phyloP scores from a whole-genome alignment of 1,140 invertebrate species.

The Drosophila chauvacae region DNA sequence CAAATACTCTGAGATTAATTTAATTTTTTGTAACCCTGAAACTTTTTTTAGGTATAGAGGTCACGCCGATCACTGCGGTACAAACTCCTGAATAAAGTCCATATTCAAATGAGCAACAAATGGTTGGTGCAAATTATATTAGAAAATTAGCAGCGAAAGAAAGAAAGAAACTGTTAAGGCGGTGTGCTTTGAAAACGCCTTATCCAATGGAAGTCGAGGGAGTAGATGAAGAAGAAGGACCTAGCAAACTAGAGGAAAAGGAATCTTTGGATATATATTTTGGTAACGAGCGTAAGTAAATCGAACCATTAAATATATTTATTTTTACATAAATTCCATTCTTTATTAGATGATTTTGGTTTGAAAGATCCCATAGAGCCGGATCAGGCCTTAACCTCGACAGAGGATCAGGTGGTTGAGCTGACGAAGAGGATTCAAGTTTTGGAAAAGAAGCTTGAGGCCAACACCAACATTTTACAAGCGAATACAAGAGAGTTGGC shows the following conservation, averaged over 20 bases:
- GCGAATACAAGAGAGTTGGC: background rate
- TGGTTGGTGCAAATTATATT: background rate
- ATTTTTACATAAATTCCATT: background rate
- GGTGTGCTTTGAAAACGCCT: background rate
- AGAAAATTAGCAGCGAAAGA: background rate
- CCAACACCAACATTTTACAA: background rate
- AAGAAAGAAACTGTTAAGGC: background rate
- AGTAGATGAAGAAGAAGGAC: background rate
- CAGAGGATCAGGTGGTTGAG: background rate
- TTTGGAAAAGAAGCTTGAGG: background rate
- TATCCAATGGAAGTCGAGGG: background rate
- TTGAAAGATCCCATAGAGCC: background rate
- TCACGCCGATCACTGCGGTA: too few relatives aligned
- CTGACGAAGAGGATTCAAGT: background rate
- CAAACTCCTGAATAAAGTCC: background rate
- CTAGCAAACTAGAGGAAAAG: background rate
- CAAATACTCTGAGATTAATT: too few relatives aligned
- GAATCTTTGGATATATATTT: background rate
- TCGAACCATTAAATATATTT: background rate
- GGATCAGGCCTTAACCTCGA: background rate
- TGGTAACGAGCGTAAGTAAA: background rate
- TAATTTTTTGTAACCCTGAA: too few relatives aligned
- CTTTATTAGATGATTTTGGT: background rate
- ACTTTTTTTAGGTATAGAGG: too few relatives aligned
- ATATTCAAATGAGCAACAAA: background rate